A percentile compares a stretch with the other conserved stretches of the same genome.
Conservation (phyloP, 2,797 vertebrate species). For the Picus viridis region DNA sequence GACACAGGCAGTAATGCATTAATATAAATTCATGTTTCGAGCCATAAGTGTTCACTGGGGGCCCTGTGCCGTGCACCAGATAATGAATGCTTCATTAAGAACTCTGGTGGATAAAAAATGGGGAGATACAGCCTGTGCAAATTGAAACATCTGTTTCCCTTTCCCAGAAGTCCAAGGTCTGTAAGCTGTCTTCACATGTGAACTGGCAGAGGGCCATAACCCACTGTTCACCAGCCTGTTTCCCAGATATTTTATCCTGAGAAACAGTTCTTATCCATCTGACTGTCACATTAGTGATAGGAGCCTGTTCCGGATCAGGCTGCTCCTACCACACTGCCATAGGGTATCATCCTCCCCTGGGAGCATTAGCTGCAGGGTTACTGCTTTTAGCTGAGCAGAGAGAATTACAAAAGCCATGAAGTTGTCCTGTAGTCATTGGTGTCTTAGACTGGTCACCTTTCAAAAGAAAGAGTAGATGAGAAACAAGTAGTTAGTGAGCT, state of each 20-base stretch:
- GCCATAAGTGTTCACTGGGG: neutral
- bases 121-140: constrained; percentile 24
- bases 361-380: neutral
- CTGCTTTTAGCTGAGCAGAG: neutral
- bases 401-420: neutral
- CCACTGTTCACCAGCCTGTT: constrained; percentile 55
- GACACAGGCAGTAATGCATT: neutral
- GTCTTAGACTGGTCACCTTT: neutral
- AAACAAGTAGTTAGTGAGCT: neutral
- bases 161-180: constrained; percentile 56
- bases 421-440: neutral
- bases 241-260: constrained; percentile 64
- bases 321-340: neutral
- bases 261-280: constrained; percentile 17
- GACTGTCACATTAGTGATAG: constrained; percentile 46
- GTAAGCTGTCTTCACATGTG: constrained; percentile 36
- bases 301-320: constrained; percentile 26
- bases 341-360: neutral
- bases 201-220: constrained; percentile 54
- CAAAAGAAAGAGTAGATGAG: neutral
- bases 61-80: neutral
- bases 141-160: constrained; percentile 66
- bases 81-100: constrained; percentile 17
- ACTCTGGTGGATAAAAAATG: constrained; percentile 15
- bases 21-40: neutral